Base-by-base conservation (phyloP, 2,113 vertebrate species). In the Ictalurus furcatus region DNA sequence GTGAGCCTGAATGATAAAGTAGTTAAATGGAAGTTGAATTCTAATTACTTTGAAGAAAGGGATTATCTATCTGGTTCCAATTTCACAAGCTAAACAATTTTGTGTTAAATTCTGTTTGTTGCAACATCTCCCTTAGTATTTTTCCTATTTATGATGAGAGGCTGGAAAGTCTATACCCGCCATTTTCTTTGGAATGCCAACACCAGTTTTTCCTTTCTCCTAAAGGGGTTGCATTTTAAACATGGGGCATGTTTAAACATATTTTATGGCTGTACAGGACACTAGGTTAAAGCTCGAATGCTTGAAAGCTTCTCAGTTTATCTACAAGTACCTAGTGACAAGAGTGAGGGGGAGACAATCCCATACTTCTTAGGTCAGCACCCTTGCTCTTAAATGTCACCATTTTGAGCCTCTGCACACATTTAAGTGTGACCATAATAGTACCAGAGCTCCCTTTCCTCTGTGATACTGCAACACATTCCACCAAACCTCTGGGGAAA, bases 121-220 rank as follows among this genome's bases (percentile, higher is more conserved):
- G 14, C 48, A 65, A 12, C 11, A 76, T 21, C 37, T 76, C 54
- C 37, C 34, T 76, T 59, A 37, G 25, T 76, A 25, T 25, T 86
- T 59, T 61, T 28, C 23, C 44, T 19, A 86, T 40, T 78, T 61
- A 78, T 40, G 56, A 37, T 63, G 58, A 52, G 25, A 12, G 37
- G 37, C 13, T 37, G 40, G 37, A 3, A 21, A 40, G 21, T 44
- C 59, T 52, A 23, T 23, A 54, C 59, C 74, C 30, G 23, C 28
- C 21, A 84, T 88, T 88, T 88, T 25, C 65, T 19, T 88, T 74
- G 67, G 52, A 83, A 83, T 58, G 48, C 65, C 25, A 48, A 82
- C 11, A 37, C 21, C 17, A 78, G 73, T 34, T 44, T 76, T 40
- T 76, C 2, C 40, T 37, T 58, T 67, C n/a, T 73, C 16, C 37